These are phyloP conservation scores for Eleginops maclovinus DNA, from an alignment of 2,113 vertebrate genomes.

Conservation along the genomic window DNA sequence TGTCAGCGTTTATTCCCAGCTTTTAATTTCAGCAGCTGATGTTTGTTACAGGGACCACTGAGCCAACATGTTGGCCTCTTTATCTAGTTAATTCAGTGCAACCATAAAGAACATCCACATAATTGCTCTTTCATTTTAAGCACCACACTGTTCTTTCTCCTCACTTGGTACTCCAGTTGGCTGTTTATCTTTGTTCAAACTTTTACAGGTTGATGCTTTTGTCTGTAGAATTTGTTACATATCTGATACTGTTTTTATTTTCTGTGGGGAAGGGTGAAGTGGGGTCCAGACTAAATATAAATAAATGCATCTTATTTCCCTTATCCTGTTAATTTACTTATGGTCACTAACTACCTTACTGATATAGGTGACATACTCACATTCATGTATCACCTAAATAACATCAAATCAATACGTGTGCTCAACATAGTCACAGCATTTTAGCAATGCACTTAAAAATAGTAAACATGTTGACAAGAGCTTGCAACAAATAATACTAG, in stretches of 20 bases:
- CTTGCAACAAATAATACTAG: no score
- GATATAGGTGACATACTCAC: not conserved
- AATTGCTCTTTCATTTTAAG: conserved; percentile 20
- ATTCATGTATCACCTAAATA: not conserved
- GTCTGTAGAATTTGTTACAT: no score
- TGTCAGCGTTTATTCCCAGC: not conserved
- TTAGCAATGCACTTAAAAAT: not conserved
- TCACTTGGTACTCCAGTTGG: not conserved
- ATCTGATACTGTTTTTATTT: no score
- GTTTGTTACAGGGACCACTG: conserved; percentile 4
- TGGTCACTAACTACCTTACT: not conserved
- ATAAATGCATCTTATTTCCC: not conserved
- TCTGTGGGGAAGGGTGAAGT: no score
- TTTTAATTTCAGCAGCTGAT: conserved; percentile 14
- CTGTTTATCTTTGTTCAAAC: not conserved
- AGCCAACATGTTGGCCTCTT: conserved; percentile 1
- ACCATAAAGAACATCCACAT: not conserved
- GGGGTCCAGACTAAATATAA: no score
- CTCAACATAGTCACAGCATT: not conserved
- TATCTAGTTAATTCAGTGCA: conserved; percentile 16
- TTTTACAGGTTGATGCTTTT: not conserved
- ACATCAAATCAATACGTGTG: not conserved
- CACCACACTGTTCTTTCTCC: not conserved
- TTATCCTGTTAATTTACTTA: not conserved
- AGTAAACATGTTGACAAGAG: not conserved